These are phyloP conservation scores for Dysdera silvatica DNA, from an alignment of 1,140 invertebrate genomes.

Conservation along the genomic window DNA sequence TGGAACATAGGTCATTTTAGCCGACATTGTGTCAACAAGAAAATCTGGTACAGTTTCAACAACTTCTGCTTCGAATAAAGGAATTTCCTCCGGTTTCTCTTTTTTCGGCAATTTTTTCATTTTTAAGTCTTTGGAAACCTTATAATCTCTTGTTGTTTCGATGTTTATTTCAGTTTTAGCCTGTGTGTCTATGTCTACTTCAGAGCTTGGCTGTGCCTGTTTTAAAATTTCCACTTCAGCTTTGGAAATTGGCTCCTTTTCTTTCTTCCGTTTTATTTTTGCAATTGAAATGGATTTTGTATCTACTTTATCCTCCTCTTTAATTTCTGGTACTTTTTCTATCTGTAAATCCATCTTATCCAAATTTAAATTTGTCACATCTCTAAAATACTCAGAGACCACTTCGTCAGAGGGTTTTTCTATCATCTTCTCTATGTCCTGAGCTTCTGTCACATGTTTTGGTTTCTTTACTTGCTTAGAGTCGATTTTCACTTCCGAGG, in stretches of 20 bases:
- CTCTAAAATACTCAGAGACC: neutral
- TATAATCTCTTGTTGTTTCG: neutral
- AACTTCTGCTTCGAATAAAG: conserved; percentile 15
- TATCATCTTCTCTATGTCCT: neutral
- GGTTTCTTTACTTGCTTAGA: no score
- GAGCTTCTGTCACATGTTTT: no score
- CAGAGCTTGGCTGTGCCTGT: neutral
- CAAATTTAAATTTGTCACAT: neutral
- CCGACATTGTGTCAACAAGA: neutral
- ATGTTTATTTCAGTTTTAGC: neutral
- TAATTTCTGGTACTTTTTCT: neutral
- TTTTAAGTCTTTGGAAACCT: neutral
- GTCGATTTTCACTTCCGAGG: no score
- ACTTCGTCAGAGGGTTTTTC: neutral
- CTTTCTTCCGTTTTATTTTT: neutral
- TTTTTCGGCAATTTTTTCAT: neutral
- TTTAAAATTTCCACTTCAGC: neutral
- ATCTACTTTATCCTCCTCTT: neutral
- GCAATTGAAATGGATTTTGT: neutral
- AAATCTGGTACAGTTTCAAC: conserved; percentile 19
- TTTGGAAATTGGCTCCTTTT: neutral
- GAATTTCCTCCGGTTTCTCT: conserved; percentile 4
- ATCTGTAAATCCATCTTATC: neutral
- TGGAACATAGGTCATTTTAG: conserved; percentile 11
- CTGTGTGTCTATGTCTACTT: neutral